Conservation (phyloP, 2,888 invertebrate genomes). For the Ormyrus rosae region DNA sequence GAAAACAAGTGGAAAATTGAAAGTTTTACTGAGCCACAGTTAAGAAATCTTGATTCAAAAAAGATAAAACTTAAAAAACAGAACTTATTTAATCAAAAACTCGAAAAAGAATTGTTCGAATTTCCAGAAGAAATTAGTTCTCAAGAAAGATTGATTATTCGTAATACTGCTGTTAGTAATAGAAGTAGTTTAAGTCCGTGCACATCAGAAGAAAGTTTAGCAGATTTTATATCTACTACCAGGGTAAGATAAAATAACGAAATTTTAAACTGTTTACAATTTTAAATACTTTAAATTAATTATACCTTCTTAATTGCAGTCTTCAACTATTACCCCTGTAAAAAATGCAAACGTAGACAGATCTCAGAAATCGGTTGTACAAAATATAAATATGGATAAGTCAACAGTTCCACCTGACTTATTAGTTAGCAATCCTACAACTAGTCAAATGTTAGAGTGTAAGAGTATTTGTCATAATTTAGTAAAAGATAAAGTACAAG, state of each 20-base stretch:
- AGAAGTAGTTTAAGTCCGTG: background rate
- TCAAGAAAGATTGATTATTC: background rate
- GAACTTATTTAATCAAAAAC: background rate
- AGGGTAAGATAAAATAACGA: slow-evolving; percentile 16
- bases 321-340: background rate
- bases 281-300: background rate
- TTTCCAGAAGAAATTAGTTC: background rate
- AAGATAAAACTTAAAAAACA: slow-evolving; percentile 17
- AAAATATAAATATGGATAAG: slow-evolving; percentile 15
- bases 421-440: background rate
- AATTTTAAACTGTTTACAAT: background rate
- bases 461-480: slow-evolving; percentile 11
- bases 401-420: background rate
- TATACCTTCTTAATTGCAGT: slow-evolving; percentile 1
- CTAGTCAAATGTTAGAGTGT: slow-evolving; percentile 25
- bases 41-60: background rate
- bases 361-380: background rate
- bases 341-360: background rate
- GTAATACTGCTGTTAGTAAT: no score
- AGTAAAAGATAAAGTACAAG: no score
- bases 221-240: background rate
- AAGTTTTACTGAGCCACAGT: background rate
- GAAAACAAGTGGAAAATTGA: slow-evolving; percentile 45
- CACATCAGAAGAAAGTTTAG: background rate
- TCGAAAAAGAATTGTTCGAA: slow-evolving; percentile 10